These are phyloP conservation scores for Penaeus chinensis DNA, from an alignment of 1,140 invertebrate genomes.

Conservation along the genomic window DNA sequence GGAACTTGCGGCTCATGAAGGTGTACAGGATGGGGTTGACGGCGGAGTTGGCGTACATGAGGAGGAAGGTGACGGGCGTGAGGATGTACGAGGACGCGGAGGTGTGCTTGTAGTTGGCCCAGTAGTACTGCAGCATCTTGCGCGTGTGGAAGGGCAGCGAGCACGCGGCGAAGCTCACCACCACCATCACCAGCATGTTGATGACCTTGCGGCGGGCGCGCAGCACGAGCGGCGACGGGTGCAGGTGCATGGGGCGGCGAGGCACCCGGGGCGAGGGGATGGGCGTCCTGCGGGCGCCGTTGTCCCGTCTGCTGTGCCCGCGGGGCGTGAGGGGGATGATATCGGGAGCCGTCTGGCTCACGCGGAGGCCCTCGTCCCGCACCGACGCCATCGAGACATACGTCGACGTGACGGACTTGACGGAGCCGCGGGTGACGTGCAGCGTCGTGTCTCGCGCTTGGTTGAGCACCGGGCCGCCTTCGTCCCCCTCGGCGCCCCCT, in stretches of 20 bases:
- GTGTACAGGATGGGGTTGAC: slow-evolving; percentile 88
- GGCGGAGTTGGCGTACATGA: slow-evolving; percentile 86
- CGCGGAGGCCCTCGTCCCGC: slow-evolving; percentile 24
- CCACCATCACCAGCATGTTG: slow-evolving; percentile 68
- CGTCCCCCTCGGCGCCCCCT: slow-evolving; percentile 4
- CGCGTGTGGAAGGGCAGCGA: slow-evolving; percentile 70
- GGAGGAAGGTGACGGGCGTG: slow-evolving; percentile 84
- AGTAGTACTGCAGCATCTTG: slow-evolving; percentile 66
- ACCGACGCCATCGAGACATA: slow-evolving; percentile 36
- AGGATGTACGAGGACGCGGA: slow-evolving; percentile 79
- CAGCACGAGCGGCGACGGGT: slow-evolving; percentile 64
- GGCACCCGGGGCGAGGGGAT: slow-evolving; percentile 15
- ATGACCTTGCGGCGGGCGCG: slow-evolving; percentile 68
- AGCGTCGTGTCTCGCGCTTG: neutral
- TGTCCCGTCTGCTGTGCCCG: neutral
- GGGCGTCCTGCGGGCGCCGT: neutral
- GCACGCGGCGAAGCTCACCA: slow-evolving; percentile 69
- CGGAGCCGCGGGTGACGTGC: slow-evolving; percentile 37
- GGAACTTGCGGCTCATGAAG: slow-evolving; percentile 78
- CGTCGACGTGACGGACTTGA: slow-evolving; percentile 48
- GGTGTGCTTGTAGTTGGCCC: slow-evolving; percentile 73
- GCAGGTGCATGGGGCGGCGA: slow-evolving; percentile 44
- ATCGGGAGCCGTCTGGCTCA: slow-evolving; percentile 24
- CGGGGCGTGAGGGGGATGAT: slow-evolving; percentile 37
- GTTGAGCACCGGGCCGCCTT: neutral